Evolutionary conservation across 2,797 vertebrate genomes (phyloP).

Genomic region (Trachurus trachurus): DNA sequence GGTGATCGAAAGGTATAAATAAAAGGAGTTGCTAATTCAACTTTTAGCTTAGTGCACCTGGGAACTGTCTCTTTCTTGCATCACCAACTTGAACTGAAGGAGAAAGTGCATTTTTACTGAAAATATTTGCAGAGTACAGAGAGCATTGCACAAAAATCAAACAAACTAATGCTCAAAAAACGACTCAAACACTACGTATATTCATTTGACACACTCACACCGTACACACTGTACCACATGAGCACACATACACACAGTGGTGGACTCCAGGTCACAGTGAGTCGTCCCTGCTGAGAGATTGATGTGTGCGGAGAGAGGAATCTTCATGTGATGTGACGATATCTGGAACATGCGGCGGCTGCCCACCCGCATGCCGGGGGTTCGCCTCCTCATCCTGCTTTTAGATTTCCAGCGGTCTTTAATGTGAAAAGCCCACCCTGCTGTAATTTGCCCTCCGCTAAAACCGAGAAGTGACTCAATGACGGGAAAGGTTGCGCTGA

Average conservation of each 20-base stretch:
- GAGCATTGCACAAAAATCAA: background rate
- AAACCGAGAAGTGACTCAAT: slow-evolving; percentile 65
- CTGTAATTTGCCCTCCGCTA: slow-evolving; percentile 66
- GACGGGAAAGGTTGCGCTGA: slow-evolving; percentile 61
- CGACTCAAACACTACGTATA: background rate
- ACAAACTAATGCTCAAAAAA: background rate
- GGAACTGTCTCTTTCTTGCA: background rate
- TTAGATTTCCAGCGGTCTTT: slow-evolving; percentile 77
- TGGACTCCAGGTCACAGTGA: slow-evolving; percentile 34
- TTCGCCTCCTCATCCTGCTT: slow-evolving; percentile 52
- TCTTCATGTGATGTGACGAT: slow-evolving; percentile 81
- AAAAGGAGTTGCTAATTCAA: no score
- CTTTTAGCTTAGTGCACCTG: background rate
- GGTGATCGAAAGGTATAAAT: no score
- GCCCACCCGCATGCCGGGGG: slow-evolving; percentile 60
- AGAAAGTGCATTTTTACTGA: background rate
- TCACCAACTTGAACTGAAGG: background rate
- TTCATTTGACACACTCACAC: slow-evolving; percentile 1
- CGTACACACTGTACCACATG: slow-evolving; percentile 25
- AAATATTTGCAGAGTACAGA: background rate
- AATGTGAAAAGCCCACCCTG: slow-evolving; percentile 80
- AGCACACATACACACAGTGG: slow-evolving; percentile 35
- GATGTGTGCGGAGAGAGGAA: slow-evolving; percentile 71
- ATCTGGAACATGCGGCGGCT: slow-evolving; percentile 73
- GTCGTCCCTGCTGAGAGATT: slow-evolving; percentile 59